Evolutionary conservation across 2,888 invertebrate species (phyloP), one percentile per base, ranked within the genome.

Genomic region (Mythimna albipuncta): DNA sequence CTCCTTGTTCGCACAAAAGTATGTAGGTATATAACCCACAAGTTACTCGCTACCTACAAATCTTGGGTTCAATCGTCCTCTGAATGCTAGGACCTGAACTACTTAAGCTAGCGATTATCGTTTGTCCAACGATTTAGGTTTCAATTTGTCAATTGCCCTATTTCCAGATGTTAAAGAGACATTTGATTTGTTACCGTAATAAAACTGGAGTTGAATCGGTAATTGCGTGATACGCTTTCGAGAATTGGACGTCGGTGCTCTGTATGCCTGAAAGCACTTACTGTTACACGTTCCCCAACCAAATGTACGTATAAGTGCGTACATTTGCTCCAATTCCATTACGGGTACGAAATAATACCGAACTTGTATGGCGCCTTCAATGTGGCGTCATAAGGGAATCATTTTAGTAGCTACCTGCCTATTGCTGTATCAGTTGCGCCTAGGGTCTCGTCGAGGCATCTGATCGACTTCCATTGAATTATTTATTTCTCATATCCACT

Each of bases 401-500:
- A 52, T 63, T 85, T 72, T 68, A 69, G 77, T 82, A 72, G 72
- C 62, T 83, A 41, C 63, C 72, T 75, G 68, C 58, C 54, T 78
- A 63, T 76, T 77, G 59, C 72, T 77, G 50, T 77, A 74, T 78
- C 67, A 64, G 63, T 64, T n/a, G 61, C 57, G 44, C 69, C 66
- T 59, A 70, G 62, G 64, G 59, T 68, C 72, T 77, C 69, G 62
- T 68, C 67, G 61, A 79, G 58, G 75, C 84, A 83, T 85, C 85
- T 80, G 87, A 89, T 88, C 82, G 84, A 78, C 68, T 81, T 82
- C 67, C 81, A 77, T 86, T 92, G 91, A 93, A 93, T 93, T 90
- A 93, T 93, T 92, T 90, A 92, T 91, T 68, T 89, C 85, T 81
- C 86, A 91, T 92, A 90, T 89, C 88, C 89, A 87, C 87, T 90